Conservation (phyloP, 2,888 invertebrate species). For the Molanna angustata region DNA sequence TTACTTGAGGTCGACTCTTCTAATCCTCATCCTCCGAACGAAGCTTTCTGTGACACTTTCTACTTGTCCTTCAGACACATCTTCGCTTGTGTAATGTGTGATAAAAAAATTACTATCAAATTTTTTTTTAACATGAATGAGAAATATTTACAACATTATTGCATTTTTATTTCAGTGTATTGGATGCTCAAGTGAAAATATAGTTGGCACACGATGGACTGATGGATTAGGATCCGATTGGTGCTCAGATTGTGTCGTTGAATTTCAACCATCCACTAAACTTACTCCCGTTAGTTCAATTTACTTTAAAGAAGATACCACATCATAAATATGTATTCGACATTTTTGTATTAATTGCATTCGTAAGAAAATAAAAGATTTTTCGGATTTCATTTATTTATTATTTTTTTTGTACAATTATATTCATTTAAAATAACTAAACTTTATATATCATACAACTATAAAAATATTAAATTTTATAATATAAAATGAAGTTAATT, state of each 20-base stretch:
- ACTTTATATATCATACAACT: too few relatives aligned
- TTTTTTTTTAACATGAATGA: too few relatives aligned
- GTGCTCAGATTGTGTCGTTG: slow-evolving; percentile 31
- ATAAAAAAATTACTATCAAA: too few relatives aligned
- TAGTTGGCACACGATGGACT: slow-evolving; percentile 29
- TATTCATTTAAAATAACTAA: too few relatives aligned
- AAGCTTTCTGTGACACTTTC: too few relatives aligned
- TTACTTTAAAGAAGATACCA: slow-evolving; percentile 7
- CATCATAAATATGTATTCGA: neutral
- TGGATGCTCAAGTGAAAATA: slow-evolving; percentile 25
- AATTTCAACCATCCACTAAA: slow-evolving; percentile 27
- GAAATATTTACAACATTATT: too few relatives aligned
- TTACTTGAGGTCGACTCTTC: too few relatives aligned
- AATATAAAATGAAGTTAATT: too few relatives aligned
- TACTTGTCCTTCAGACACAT: too few relatives aligned
- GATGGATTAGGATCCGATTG: slow-evolving; percentile 29
- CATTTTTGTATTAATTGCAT: neutral
- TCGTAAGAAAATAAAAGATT: neutral
- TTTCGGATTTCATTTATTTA: neutral
- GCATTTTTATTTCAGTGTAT: slow-evolving; percentile 31
- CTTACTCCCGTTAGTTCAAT: slow-evolving; percentile 23
- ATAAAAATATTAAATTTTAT: too few relatives aligned
- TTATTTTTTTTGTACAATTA: slow-evolving; percentile 11
- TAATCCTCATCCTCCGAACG: too few relatives aligned
- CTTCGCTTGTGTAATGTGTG: too few relatives aligned